Evolutionary conservation across 1,140 invertebrate species (phyloP).

Genomic region (Lamellibrachia luymesi): DNA sequence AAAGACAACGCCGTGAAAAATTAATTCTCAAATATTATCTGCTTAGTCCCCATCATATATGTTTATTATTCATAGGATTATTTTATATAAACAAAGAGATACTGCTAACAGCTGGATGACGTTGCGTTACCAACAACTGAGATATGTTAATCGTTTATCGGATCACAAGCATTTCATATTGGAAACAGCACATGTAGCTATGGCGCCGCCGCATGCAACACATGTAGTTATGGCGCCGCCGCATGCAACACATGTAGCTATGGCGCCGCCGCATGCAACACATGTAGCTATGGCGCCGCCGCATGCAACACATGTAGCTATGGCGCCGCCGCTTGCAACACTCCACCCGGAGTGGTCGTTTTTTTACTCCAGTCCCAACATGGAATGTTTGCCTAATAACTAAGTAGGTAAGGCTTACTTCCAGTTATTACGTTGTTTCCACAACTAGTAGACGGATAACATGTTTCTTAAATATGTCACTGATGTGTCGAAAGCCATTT

Average conservation of each 20-base stretch:
- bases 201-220: too few relatives aligned
- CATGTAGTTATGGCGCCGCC: too few relatives aligned
- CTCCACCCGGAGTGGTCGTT: background rate
- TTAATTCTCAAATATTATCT: background rate
- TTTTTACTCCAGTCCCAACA: background rate
- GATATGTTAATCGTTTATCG: background rate
- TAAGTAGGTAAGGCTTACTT: background rate
- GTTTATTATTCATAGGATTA: background rate
- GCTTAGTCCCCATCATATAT: background rate
- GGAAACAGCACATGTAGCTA: background rate
- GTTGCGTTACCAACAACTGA: background rate
- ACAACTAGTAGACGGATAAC: background rate
- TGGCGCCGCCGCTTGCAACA: too few relatives aligned
- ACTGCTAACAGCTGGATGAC: background rate
- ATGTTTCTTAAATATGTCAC: background rate
- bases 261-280: background rate
- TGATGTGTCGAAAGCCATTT: background rate
- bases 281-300: background rate
- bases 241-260: too few relatives aligned
- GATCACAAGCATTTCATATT: background rate
- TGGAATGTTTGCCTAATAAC: background rate
- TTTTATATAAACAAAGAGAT: background rate
- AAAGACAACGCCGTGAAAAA: background rate
- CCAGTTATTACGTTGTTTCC: background rate
- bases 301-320: background rate